Evolutionary conservation across 2,888 invertebrate genomes (phyloP), one percentile per base, ranked within the genome.

Genomic region (Drosophila siamana): DNA sequence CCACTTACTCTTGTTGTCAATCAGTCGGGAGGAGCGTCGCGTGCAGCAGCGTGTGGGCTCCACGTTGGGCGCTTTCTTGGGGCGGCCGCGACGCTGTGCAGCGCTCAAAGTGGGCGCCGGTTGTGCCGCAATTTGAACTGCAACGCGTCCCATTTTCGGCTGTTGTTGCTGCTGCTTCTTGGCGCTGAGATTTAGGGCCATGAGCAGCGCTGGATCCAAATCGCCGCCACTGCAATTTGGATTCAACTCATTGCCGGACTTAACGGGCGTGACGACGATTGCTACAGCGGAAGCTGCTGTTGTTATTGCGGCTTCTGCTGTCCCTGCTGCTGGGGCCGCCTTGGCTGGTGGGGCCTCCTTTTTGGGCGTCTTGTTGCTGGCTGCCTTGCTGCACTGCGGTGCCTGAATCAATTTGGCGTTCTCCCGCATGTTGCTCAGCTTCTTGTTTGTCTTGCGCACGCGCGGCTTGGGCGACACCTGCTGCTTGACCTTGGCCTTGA

Each of bases 171-270:
- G 60, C 38, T 79, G 78, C 48, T 91, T 91, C 40, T 86, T 91
- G 16, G 87, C 90, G 0, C 92, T 92, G 0, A 92, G 70, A 74
- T 92, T 89, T 0, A 92, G 64, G 0, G 92, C 92, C 0, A 87
- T 80, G 0, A 92, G 74, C 26, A 92, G 84, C 19, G 91, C 91
- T 0, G 90, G 83, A 50, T 87, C 80, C 1, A 41, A 7, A 11
- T 33, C 41, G 52, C 16, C 51, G 15, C 16, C 51, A n/a, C 15
- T 6, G 9, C 2, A 8, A 15, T 4, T 24, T 5, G 36, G 6
- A 2, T 13, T 5, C 6, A 7, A 7, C 13, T 38, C 36, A 33
- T 33, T 33, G 4, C 8, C 24, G 1, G 30, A 1, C 6, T 30
- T 43, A 19, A 26, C 7, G 26, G 26, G 26, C 26, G 26, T 26